Percentiles rank a stretch among this genome's conserved stretches.
These are phyloP conservation scores for Bubalus kerabau DNA, from an alignment of 2,113 vertebrate species.

Conservation along the genomic window DNA sequence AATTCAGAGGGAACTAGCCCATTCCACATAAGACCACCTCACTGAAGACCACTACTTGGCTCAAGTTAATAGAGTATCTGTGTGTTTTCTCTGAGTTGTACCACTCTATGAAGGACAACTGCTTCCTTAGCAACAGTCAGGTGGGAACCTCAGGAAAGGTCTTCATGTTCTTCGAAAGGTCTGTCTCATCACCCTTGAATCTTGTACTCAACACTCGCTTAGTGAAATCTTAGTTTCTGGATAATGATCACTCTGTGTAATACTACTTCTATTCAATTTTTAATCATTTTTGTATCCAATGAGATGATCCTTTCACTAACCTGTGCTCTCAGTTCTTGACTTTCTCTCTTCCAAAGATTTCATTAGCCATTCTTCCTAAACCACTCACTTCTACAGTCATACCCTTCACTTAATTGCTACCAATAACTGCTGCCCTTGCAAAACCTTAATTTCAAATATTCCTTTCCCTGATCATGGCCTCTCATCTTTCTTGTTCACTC, in stretches of 20 bases:
- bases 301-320: not conserved
- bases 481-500: not conserved
- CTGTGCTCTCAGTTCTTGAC: not conserved
- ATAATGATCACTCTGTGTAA: not conserved
- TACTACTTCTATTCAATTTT: not conserved
- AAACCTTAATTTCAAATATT: slow-evolving; percentile 11
- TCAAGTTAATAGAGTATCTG: not conserved
- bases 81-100: not conserved
- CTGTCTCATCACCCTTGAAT: not conserved
- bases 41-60: not conserved
- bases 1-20: not conserved
- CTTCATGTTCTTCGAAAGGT: not conserved
- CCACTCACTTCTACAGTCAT: not conserved
- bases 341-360: not conserved
- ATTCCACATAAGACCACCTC: not conserved
- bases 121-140: not conserved
- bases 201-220: not conserved
- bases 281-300: not conserved
- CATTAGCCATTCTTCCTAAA: not conserved
- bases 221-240: not conserved
- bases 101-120: not conserved
- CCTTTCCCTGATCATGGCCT: not conserved
- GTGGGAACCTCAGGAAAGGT: not conserved
- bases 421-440: not conserved
- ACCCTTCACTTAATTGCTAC: not conserved